Percentiles rank a stretch among this genome's conserved stretches.
Evolutionary conservation across 2,888 invertebrate genomes (phyloP).

Genomic region (Sarcophaga carnaria): DNA sequence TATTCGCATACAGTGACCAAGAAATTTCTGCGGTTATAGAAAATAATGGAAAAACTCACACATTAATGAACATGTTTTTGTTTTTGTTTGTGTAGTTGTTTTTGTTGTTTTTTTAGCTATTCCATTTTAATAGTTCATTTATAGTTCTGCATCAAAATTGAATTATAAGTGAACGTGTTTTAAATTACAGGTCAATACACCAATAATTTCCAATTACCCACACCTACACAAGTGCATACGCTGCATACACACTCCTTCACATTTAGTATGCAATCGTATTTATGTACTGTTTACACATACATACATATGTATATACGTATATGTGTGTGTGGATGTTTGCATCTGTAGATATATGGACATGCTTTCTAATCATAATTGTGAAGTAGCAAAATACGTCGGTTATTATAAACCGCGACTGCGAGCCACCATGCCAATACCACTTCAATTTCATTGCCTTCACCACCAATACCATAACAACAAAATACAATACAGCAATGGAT

Average conservation of each 20-base stretch:
- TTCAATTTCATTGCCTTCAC: neutral
- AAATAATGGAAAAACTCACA: neutral
- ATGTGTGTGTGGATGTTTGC: no score
- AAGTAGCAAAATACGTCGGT: constrained; percentile 11
- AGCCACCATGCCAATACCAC: neutral
- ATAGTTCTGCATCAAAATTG: constrained; percentile 58
- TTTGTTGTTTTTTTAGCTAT: neutral
- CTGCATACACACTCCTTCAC: neutral
- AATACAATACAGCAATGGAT: neutral
- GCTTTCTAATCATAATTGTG: constrained; percentile 27
- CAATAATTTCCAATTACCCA: constrained; percentile 71
- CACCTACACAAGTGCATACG: constrained; percentile 3
- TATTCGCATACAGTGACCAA: neutral
- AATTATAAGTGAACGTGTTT: constrained; percentile 64
- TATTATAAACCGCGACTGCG: neutral
- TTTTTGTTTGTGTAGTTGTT: neutral
- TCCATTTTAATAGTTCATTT: constrained; percentile 34
- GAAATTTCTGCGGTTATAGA: neutral
- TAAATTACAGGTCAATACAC: constrained; percentile 70
- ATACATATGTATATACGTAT: neutral
- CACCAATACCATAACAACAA: neutral
- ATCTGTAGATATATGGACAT: neutral
- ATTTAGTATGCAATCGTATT: neutral
- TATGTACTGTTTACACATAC: neutral
- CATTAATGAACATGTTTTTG: neutral